Evolutionary conservation across 2,888 invertebrate species (phyloP), one percentile per base, ranked within the genome.

Genomic region (Achlya flavicornis): DNA sequence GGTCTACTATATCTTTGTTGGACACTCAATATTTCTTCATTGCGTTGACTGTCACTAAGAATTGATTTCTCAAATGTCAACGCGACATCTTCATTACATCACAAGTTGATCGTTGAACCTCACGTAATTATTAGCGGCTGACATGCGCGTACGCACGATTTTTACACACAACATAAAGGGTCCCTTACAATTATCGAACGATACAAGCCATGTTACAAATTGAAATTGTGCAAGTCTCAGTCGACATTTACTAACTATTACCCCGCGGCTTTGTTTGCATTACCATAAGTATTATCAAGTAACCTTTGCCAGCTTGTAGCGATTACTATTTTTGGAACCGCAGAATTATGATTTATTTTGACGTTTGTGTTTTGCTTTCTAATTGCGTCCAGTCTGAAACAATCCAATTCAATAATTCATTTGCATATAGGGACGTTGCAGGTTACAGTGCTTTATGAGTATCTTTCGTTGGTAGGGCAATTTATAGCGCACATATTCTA

Each of bases 141-240:
- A 53, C 3, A 19, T 53, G 53, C 53, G 53, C 53, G 53, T 19
- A 6, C 53, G 53, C 53, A 53, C 53, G 53, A 53, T 53, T 53
- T 53, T 53, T 19, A 26, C 53, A 53, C 8, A 46, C 53, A 53
- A 53, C 53, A 53, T 53, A 53, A 53, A 53, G 19, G 53, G 53
- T 16, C 53, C 53, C 53, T 53, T 53, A 19, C 53, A 53, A 53
- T 53, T 53, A 53, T 53, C 26, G 6, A 12, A 57, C 16, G 58
- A 35, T 61, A 61, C 46, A n/a, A 57, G 57, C 32, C 61, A n/a
- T 16, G 26, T 38, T 57, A 58, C 63, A 63, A 63, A 65, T 65
- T 58, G 65, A 58, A 53, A 65, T 65, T 65, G 46, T 58, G 32
- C 58, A 65, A 65, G 53, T 53, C 53, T n/a, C 1, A 53, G 19